These are phyloP conservation scores for Acyrthosiphon pisum DNA, from an alignment of 1,140 invertebrate genomes.

Conservation along the genomic window DNA sequence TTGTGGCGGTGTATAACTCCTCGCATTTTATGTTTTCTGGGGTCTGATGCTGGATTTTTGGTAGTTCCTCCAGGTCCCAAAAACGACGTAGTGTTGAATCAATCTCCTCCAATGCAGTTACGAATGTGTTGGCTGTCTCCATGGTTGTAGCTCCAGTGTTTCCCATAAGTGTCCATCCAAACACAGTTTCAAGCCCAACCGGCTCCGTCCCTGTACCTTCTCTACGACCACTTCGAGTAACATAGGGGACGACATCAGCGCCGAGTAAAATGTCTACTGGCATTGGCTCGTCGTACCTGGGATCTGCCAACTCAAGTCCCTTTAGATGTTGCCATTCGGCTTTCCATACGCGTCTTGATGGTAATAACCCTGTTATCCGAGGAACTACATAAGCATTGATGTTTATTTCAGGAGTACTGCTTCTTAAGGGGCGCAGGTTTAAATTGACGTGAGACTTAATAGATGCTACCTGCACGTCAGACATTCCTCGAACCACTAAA, in stretches of 20 bases:
- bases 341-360: neutral
- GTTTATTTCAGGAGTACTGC: no score
- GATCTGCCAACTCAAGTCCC: neutral
- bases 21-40: neutral
- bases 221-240: neutral
- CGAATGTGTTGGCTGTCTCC: neutral
- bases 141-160: neutral
- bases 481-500: no score
- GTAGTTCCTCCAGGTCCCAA: constrained; percentile 43
- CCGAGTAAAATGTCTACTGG: constrained; percentile 9
- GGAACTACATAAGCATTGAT: no score
- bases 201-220: neutral
- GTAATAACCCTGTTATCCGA: neutral
- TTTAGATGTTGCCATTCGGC: neutral
- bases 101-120: neutral
- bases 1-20: neutral
- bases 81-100: constrained; percentile 31
- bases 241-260: neutral
- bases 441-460: no score
- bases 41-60: neutral
- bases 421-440: no score
- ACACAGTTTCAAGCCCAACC: neutral
- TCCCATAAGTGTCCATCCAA: constrained; percentile 53
- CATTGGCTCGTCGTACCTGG: neutral
- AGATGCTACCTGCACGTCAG: no score